Evolutionary conservation across 2,888 invertebrate genomes (phyloP).

Genomic region (Trissolcus japonicus): DNA sequence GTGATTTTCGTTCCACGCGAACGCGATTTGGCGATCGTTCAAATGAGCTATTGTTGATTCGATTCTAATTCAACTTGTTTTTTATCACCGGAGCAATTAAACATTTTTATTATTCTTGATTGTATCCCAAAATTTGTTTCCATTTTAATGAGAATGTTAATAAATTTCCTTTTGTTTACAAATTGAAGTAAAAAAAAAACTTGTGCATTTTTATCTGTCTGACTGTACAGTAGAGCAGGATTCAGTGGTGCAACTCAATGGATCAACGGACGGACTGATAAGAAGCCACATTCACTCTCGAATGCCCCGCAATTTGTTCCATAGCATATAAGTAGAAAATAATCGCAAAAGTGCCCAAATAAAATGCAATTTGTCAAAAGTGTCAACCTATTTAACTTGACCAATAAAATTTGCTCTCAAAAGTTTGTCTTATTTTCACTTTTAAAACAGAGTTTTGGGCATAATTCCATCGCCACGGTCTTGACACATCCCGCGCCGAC

Average conservation of each 20-base stretch:
- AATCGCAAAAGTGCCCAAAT: no score
- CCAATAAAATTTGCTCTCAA: not conserved
- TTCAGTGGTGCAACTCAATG: constrained; percentile 27
- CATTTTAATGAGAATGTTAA: not conserved
- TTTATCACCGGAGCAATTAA: no score
- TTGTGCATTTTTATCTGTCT: no score
- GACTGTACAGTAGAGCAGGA: not conserved
- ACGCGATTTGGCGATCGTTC: constrained; percentile 13
- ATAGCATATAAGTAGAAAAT: no score
- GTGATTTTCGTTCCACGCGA: constrained; percentile 20
- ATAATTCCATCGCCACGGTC: constrained; percentile 20
- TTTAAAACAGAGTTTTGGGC: not conserved
- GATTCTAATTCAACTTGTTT: no score
- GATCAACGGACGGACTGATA: constrained; percentile 17
- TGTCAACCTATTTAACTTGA: constrained; percentile 14
- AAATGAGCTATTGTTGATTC: no score
- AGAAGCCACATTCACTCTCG: not conserved
- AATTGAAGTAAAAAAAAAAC: not conserved
- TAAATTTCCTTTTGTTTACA: not conserved
- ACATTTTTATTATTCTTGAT: not conserved
- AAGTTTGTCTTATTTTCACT: no score
- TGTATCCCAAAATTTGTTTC: no score
- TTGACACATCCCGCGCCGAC: constrained; percentile 10
- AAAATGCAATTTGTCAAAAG: not conserved
- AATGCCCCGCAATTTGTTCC: no score